Evolutionary conservation across 2,797 vertebrate species (phyloP), one percentile per base, ranked within the genome.

Genomic region (Pogoniulus pusillus): DNA sequence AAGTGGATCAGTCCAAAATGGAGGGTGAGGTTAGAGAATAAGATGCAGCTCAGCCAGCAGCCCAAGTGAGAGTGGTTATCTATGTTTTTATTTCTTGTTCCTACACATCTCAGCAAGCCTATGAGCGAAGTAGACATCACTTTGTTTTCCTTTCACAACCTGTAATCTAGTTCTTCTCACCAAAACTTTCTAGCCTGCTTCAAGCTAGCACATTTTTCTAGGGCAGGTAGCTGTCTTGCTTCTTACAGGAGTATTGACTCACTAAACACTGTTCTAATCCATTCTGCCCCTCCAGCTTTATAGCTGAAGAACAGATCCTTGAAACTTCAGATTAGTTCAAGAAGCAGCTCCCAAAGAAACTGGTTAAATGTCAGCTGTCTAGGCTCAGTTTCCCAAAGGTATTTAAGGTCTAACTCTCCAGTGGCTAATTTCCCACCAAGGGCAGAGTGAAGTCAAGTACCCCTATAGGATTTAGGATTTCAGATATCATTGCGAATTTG

Each of bases 401-500:
- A 43, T 92, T 79, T 55, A 85, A 80, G 22, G 34, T 85, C 63
- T 72, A 82, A 39, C 6, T 20, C 70, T 90, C 54, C 63, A 69
- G 59, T 59, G 76, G 45, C 15, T 82, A 71, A 86, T 89, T 64
- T 82, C 59, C 69, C 45, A 58, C n/a, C 24, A 82, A 89, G 47
- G 69, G 55, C 18, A 87, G 51, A 75, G 17, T 63, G 63, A 91
- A 91, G 37, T 41, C 60, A 85, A 88, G 16, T 26, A 58, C 34
- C 29, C 39, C 60, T 58, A 11, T 4, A 85, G 39, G 35, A 85
- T 83, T 83, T 75, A 91, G 30, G 43, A 81, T 94, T 94, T 69
- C 77, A 87, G 84, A 73, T 87, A 91, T 55, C 51, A 54, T 57
- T 57, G 47, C 70, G 54, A 85, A 83, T 90, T 92, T 95, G 92